Evolutionary conservation across 2,113 vertebrate species (phyloP).

Genomic region (Pundamilia nyererei): DNA sequence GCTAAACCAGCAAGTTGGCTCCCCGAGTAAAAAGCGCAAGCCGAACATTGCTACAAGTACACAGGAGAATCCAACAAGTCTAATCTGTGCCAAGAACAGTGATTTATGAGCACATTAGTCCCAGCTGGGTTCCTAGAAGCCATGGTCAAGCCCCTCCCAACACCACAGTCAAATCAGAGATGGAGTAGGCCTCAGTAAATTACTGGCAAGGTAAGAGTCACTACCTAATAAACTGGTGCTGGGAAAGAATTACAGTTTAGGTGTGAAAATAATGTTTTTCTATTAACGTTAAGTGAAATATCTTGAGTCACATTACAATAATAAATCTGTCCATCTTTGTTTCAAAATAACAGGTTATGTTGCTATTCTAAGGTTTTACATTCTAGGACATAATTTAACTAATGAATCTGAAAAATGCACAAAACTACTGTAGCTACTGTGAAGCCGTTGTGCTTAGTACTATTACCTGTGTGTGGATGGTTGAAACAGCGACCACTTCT

Average conservation of each 20-base stretch:
- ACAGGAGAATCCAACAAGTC: constrained; percentile 10
- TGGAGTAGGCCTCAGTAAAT: constrained; percentile 46
- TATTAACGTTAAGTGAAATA: neutral
- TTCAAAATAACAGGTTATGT: neutral
- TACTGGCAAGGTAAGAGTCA: neutral
- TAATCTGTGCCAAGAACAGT: constrained; percentile 36
- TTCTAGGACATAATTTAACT: neutral
- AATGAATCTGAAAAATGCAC: neutral
- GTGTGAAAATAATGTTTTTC: neutral
- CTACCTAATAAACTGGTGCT: constrained; percentile 8
- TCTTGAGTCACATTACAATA: neutral
- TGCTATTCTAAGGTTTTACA: neutral
- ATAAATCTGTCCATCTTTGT: neutral
- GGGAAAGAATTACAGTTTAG: neutral
- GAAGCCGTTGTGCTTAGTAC: neutral
- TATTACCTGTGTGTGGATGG: constrained; percentile 91
- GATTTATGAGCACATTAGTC: constrained; percentile 62
- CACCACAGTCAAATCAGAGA: constrained; percentile 25
- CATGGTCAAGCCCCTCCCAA: constrained; percentile 17
- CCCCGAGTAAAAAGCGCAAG: constrained; percentile 9
- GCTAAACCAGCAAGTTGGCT: constrained; percentile 5
- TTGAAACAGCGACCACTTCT: constrained; percentile 88
- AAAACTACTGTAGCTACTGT: neutral
- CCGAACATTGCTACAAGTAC: constrained; percentile 22
- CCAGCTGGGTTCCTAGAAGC: constrained; percentile 26